Percentiles rank a stretch among this genome's conserved stretches.
phyloP scores from a whole-genome alignment of 64 coral and sea anemone species.

The Porites australiensis region DNA sequence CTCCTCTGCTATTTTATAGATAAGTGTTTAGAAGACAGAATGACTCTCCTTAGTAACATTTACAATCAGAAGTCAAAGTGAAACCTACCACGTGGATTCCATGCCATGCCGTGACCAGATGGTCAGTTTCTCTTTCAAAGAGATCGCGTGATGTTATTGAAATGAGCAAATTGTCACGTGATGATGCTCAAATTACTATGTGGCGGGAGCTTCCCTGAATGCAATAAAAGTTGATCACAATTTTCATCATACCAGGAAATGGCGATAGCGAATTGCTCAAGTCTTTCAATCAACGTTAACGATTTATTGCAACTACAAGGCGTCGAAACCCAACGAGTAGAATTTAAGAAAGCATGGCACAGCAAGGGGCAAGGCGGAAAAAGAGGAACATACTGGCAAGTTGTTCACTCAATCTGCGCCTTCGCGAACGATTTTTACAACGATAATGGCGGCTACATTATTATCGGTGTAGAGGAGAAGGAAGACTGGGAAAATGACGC shows the following conservation, averaged over 20 bases:
- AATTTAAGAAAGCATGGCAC: conserved; percentile 82
- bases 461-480: conserved; percentile 69
- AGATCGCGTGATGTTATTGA: background rate
- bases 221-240: too few relatives aligned
- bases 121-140: too few relatives aligned
- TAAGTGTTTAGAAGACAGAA: too few relatives aligned
- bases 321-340: conserved; percentile 68
- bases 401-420: conserved; percentile 69
- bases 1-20: too few relatives aligned
- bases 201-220: background rate
- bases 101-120: too few relatives aligned
- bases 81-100: too few relatives aligned
- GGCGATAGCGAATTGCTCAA: background rate
- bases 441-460: conserved; percentile 80
- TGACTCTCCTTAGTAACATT: too few relatives aligned
- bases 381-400: conserved; percentile 66
- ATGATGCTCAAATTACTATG: background rate
- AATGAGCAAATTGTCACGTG: background rate
- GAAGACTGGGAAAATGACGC: conserved; percentile 10
- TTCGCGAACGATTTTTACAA: conserved; percentile 78
- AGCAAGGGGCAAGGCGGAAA: conserved; percentile 47
- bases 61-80: too few relatives aligned
- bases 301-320: conserved; percentile 58
- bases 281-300: conserved; percentile 62
- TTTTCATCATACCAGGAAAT: background rate